Conservation (phyloP, 2,113 vertebrate species). For the Dicerorhinus sumatrensis region DNA sequence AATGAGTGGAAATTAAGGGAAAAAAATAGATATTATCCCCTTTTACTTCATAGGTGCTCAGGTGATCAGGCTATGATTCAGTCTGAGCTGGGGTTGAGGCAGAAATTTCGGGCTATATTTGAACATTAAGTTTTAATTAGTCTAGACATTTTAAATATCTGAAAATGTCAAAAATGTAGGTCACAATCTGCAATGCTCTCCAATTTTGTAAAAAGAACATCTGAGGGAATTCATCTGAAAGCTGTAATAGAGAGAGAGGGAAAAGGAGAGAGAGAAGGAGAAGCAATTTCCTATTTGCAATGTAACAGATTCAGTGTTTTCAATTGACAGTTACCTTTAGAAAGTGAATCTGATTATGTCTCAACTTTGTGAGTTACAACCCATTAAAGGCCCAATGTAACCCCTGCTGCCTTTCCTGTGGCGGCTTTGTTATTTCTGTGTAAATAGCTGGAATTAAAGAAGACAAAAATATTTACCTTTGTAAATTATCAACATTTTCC, state of each 20-base stretch:
- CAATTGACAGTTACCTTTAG: background rate
- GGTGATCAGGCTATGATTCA: background rate
- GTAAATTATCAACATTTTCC: background rate
- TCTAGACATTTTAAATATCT: background rate
- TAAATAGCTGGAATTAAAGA: background rate
- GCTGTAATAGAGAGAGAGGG: background rate
- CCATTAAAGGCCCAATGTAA: background rate
- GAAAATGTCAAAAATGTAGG: constrained; percentile 39
- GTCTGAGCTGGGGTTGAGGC: background rate
- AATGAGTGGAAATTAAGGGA: background rate
- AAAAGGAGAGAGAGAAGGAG: accelerated
- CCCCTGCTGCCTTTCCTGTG: background rate
- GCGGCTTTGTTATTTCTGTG: background rate
- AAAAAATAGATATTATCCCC: background rate
- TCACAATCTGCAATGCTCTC: background rate
- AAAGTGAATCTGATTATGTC: background rate
- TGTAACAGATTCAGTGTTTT: background rate
- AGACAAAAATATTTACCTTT: background rate
- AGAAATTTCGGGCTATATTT: background rate
- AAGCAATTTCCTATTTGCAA: background rate
- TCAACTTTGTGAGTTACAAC: background rate
- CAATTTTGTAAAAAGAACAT: background rate
- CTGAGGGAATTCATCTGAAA: background rate
- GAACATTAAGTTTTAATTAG: background rate
- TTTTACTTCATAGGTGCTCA: background rate